phyloP scores from a whole-genome alignment of 2,888 invertebrate species.

The Autographa pulchrina region DNA sequence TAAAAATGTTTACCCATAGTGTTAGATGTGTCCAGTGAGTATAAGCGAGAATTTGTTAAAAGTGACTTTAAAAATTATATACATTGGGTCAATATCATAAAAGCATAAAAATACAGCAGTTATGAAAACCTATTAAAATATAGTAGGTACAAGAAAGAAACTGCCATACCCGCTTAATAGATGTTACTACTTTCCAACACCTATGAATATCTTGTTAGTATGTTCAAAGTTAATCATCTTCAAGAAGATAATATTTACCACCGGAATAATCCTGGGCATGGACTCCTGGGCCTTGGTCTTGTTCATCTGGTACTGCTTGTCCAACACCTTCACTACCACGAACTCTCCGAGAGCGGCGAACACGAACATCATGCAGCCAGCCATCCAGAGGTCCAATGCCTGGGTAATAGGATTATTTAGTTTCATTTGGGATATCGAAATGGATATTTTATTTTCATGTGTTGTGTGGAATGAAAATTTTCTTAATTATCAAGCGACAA shows the following conservation, averaged over 20 bases:
- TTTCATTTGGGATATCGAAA: no score
- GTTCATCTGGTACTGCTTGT: slow-evolving; percentile 92
- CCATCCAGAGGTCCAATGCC: slow-evolving; percentile 97
- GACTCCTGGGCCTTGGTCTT: slow-evolving; percentile 89
- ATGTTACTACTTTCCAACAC: neutral
- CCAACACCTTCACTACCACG: slow-evolving; percentile 94
- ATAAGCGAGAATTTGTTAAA: no score
- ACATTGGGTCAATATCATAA: neutral
- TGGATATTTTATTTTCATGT: no score
- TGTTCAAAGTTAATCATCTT: neutral
- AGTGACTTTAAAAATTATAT: no score
- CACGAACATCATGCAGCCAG: slow-evolving; percentile 96
- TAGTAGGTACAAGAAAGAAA: no score
- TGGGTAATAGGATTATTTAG: slow-evolving; percentile 69
- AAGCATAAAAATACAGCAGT: neutral
- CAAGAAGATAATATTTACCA: slow-evolving; percentile 76
- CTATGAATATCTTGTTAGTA: neutral
- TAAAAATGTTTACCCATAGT: neutral
- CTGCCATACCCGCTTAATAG: no score
- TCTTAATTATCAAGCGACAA: no score
- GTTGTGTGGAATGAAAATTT: no score
- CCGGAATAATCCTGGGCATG: slow-evolving; percentile 86
- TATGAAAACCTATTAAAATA: no score
- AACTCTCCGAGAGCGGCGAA: slow-evolving; percentile 95
- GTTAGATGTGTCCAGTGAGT: neutral